These are phyloP conservation scores for Archaeoteleia sp. DNA, from an alignment of 2,888 invertebrate species.

Conservation along the genomic window DNA sequence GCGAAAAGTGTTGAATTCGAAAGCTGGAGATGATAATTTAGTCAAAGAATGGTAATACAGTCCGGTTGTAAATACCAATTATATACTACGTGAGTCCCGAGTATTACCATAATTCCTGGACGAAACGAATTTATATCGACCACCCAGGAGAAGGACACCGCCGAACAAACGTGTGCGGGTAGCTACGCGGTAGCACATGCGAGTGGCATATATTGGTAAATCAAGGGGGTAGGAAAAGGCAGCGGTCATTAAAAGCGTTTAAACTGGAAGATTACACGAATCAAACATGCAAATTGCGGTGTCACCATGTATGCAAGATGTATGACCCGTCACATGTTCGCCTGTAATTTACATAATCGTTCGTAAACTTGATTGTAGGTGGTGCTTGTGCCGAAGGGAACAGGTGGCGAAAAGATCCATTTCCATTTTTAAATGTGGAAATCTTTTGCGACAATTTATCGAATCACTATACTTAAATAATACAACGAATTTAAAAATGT, in stretches of 20 bases:
- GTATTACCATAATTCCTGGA: slow-evolving; percentile 71
- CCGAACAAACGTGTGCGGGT: slow-evolving; percentile 32
- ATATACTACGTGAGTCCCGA: slow-evolving; percentile 67
- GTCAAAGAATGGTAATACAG: slow-evolving; percentile 36
- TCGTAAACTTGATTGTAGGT: slow-evolving; percentile 66
- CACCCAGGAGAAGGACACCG: slow-evolving; percentile 64
- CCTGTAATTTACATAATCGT: slow-evolving; percentile 67
- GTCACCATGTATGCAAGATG: slow-evolving; percentile 66
- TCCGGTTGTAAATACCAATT: slow-evolving; percentile 72
- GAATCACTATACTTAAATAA: no score
- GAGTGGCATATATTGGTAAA: slow-evolving; percentile 44
- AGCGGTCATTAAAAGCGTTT: slow-evolving; percentile 60
- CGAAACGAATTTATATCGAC: slow-evolving; percentile 68
- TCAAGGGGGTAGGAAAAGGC: slow-evolving; percentile 43
- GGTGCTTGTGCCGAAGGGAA: slow-evolving; percentile 57
- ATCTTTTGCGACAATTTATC: slow-evolving; percentile 13
- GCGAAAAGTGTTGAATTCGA: slow-evolving; percentile 48
- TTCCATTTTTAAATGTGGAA: slow-evolving; percentile 16
- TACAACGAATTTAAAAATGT: no score
- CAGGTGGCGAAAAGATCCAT: slow-evolving; percentile 64
- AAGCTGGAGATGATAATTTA: slow-evolving; percentile 37
- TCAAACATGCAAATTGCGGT: slow-evolving; percentile 70
- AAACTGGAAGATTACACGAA: slow-evolving; percentile 69
- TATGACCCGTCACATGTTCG: slow-evolving; percentile 57
- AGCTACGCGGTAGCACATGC: slow-evolving; percentile 37